Evolutionary conservation across 30 jellyfish, hydroid and myxozoan genomes (phyloP).

Genomic region (Calvadosia cruxmelitensis): DNA sequence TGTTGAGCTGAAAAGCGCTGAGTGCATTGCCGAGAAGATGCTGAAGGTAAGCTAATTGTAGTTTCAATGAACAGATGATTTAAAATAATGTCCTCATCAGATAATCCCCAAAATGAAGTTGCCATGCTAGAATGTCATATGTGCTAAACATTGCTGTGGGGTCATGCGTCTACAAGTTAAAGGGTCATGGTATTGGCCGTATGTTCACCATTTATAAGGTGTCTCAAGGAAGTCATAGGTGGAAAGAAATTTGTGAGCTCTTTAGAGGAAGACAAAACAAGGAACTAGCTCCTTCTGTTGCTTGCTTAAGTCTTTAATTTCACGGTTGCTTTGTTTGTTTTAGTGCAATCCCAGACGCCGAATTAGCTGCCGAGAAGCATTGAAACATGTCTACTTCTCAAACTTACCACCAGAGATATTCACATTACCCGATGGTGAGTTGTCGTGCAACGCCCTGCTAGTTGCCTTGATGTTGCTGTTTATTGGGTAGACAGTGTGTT

Average conservation of each 20-base stretch:
- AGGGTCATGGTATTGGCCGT: too few species aligned
- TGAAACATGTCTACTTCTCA: constrained; percentile 42
- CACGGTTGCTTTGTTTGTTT: not conserved
- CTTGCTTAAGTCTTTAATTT: not conserved
- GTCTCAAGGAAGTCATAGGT: too few species aligned
- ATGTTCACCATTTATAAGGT: too few species aligned
- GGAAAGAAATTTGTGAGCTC: too few species aligned
- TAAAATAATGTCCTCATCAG: not conserved
- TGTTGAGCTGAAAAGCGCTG: constrained; percentile 34
- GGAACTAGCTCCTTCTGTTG: too few species aligned
- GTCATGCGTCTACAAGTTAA: too few species aligned
- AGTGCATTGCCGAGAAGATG: constrained; percentile 51
- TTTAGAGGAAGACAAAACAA: too few species aligned
- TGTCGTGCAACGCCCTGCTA: too few species aligned
- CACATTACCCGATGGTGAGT: constrained; percentile 50
- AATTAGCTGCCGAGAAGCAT: constrained; percentile 44
- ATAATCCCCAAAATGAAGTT: too few species aligned
- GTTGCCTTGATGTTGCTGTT: too few species aligned
- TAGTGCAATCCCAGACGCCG: constrained; percentile 50
- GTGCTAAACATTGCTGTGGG: too few species aligned
- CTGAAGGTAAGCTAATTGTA: constrained; percentile 25
- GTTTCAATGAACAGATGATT: not conserved
- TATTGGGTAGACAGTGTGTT: not conserved
- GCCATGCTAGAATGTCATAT: too few species aligned
- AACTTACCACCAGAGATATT: constrained; percentile 46